phyloP scores from a whole-genome alignment of 2,888 invertebrate genomes.

The Drosophila melanocephala region DNA sequence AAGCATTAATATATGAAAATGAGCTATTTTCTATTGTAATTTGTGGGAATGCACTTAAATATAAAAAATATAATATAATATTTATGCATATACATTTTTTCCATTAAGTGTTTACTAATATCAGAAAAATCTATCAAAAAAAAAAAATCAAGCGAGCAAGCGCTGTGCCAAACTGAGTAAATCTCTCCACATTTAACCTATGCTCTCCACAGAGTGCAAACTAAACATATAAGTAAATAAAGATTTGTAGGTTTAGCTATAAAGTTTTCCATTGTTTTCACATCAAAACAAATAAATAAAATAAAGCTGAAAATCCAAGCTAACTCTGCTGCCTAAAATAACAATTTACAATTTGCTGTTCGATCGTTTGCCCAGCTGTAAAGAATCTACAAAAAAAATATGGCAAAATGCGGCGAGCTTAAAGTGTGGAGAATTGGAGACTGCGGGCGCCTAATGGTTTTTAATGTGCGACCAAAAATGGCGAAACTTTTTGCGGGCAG shows the following conservation, averaged over 20 bases:
- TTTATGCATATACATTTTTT: too few relatives aligned
- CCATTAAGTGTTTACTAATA: too few relatives aligned
- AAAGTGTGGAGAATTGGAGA: constrained; percentile 31
- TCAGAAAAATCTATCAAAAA: too few relatives aligned
- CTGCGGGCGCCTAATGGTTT: constrained; percentile 67
- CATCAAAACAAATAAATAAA: neutral
- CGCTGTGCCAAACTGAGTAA: neutral
- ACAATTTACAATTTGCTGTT: constrained; percentile 4
- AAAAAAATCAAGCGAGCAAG: neutral
- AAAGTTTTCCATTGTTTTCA: neutral
- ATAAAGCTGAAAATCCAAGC: neutral
- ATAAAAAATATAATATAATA: too few relatives aligned
- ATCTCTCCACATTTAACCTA: neutral
- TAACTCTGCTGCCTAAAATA: neutral
- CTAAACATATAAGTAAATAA: neutral
- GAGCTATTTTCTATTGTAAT: neutral
- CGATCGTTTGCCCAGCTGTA: neutral
- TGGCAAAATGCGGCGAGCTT: neutral
- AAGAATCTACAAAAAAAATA: neutral
- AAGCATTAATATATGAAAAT: neutral
- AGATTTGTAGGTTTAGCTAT: neutral
- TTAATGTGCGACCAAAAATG: constrained; percentile 57
- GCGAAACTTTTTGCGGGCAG: constrained; percentile 31
- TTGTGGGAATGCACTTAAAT: too few relatives aligned
- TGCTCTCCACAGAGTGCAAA: neutral